These are phyloP conservation scores for Branchellion lobata DNA, from an alignment of 2,888 invertebrate genomes.

Conservation along the genomic window DNA sequence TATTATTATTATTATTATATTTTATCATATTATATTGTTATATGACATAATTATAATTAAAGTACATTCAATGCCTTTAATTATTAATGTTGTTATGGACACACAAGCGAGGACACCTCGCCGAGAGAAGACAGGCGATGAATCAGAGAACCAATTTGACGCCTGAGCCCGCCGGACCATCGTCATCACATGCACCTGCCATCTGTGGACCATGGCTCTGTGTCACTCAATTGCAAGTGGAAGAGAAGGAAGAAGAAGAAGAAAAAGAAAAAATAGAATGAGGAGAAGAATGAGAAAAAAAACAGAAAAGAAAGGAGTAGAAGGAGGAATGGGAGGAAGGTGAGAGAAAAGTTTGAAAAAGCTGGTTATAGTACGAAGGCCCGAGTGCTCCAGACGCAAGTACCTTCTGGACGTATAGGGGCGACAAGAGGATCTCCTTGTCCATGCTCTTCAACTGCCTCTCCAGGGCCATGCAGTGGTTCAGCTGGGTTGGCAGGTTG, in stretches of 20 bases:
- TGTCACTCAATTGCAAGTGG: neutral
- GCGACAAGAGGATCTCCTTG: constrained; percentile 88
- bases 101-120: no score
- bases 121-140: no score
- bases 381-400: neutral
- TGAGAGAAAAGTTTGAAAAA: constrained; percentile 47
- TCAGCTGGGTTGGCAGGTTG: constrained; percentile 40
- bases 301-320: neutral
- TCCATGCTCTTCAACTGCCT: constrained; percentile 88
- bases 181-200: constrained; percentile 1
- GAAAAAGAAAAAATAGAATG: neutral
- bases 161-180: neutral
- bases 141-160: neutral
- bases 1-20: no score
- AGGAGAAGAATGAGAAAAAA: neutral
- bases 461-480: constrained; percentile 79
- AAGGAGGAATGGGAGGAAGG: neutral
- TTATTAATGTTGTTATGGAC: no score
- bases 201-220: neutral
- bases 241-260: neutral
- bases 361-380: neutral
- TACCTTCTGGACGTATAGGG: constrained; percentile 71
- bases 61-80: no score
- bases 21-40: no score
- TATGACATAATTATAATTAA: no score